Conservation (phyloP, 1,140 invertebrate genomes). For the Parapsyche elsis region DNA sequence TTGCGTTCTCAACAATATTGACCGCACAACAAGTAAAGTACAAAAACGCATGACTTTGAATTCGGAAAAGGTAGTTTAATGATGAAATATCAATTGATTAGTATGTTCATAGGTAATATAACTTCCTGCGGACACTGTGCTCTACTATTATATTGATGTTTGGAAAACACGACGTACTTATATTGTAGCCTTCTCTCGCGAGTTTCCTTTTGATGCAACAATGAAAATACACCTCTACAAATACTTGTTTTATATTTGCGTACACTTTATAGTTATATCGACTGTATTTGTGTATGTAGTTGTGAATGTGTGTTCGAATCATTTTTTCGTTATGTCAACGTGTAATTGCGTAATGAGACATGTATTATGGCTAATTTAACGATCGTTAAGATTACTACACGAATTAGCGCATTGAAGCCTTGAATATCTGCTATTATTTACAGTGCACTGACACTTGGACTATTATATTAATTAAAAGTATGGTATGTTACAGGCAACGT, state of each 20-base stretch:
- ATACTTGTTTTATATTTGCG: not conserved
- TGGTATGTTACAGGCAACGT: too few species aligned
- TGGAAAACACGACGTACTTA: not conserved
- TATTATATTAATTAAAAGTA: too few species aligned
- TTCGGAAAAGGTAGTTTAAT: too few species aligned
- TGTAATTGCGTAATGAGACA: not conserved
- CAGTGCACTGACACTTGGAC: not conserved
- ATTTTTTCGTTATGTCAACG: too few species aligned
- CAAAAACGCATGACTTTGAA: too few species aligned
- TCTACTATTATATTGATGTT: not conserved
- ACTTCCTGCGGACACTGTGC: not conserved
- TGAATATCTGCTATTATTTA: not conserved
- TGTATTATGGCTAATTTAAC: conserved; percentile 10
- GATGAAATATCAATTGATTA: not conserved
- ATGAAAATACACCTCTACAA: not conserved
- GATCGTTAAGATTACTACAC: conserved; percentile 9
- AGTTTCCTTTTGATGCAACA: conserved; percentile 8
- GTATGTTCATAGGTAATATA: not conserved
- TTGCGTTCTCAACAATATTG: too few species aligned
- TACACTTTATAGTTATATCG: not conserved
- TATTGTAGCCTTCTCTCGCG: too few species aligned
- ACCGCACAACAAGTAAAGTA: too few species aligned
- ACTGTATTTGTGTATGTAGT: too few species aligned
- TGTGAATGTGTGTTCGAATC: too few species aligned
- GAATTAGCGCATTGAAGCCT: not conserved